Conservation (phyloP, 2,888 invertebrate genomes). For the Petrolisthes manimaculis region DNA sequence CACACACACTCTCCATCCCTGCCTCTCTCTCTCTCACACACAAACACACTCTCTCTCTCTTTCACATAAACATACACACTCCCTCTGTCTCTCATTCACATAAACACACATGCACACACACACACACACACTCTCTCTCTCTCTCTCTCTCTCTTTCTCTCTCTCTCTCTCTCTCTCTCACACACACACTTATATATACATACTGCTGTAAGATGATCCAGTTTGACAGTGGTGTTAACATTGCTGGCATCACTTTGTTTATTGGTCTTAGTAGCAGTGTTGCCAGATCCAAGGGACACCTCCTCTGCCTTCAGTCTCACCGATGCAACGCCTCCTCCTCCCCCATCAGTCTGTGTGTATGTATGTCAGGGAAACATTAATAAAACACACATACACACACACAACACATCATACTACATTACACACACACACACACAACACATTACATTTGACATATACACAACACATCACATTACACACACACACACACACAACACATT, state of each 20-base stretch:
- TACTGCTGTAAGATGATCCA: constrained; percentile 27
- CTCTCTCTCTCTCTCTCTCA: background rate
- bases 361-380: too few species aligned
- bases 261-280: constrained; percentile 19
- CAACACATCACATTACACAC: too few species aligned
- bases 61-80: background rate
- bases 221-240: constrained; percentile 34
- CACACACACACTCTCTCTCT: too few species aligned
- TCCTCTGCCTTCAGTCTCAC: constrained; percentile 56
- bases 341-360: constrained; percentile 38
- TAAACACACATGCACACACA: too few species aligned
- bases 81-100: background rate
- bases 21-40: too few species aligned
- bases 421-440: too few species aligned
- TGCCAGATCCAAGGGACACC: constrained; percentile 11
- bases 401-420: too few species aligned
- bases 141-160: background rate
- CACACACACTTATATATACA: background rate
- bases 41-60: too few species aligned
- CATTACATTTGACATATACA: too few species aligned
- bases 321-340: background rate
- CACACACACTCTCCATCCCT: too few species aligned
- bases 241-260: background rate
- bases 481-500: too few species aligned
- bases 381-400: too few species aligned